phyloP scores from a whole-genome alignment of 2,888 invertebrate genomes.

The Eurois occulta region DNA sequence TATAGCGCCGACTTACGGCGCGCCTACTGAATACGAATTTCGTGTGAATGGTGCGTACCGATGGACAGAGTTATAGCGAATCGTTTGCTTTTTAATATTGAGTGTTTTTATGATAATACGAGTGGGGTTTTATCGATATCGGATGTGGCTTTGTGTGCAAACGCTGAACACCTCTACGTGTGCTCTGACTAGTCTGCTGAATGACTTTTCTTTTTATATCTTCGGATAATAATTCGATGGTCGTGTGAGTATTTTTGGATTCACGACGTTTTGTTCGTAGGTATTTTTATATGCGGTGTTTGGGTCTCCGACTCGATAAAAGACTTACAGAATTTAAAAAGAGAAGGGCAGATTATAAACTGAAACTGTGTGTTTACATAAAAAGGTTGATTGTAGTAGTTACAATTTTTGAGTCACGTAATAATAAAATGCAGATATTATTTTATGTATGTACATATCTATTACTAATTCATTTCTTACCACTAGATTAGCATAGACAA shows the following conservation, averaged over 20 bases:
- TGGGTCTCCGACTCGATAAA: background rate
- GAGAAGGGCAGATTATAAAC: background rate
- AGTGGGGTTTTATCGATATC: slow-evolving; percentile 76
- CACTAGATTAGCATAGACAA: slow-evolving; percentile 40
- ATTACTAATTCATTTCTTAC: background rate
- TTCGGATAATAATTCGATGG: slow-evolving; percentile 50
- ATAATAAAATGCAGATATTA: background rate
- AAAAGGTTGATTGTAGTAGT: background rate
- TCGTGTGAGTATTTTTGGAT: slow-evolving; percentile 32
- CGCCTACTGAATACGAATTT: slow-evolving; percentile 86
- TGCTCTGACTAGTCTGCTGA: slow-evolving; percentile 50
- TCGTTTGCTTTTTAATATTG: slow-evolving; percentile 84
- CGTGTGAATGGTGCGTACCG: slow-evolving; percentile 77
- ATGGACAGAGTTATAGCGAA: slow-evolving; percentile 81
- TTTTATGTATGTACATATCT: background rate
- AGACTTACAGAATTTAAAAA: background rate
- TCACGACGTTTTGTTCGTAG: slow-evolving; percentile 5
- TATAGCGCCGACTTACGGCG: slow-evolving; percentile 79
- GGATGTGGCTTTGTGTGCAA: slow-evolving; percentile 71
- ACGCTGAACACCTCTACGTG: slow-evolving; percentile 72
- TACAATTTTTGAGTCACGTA: background rate
- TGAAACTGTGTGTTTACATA: background rate
- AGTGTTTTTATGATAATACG: slow-evolving; percentile 81
- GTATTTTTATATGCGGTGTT: background rate
- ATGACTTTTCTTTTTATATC: slow-evolving; percentile 56